Evolutionary conservation across 2,113 vertebrate species (phyloP).

Genomic region (Connochaetes taurinus): DNA sequence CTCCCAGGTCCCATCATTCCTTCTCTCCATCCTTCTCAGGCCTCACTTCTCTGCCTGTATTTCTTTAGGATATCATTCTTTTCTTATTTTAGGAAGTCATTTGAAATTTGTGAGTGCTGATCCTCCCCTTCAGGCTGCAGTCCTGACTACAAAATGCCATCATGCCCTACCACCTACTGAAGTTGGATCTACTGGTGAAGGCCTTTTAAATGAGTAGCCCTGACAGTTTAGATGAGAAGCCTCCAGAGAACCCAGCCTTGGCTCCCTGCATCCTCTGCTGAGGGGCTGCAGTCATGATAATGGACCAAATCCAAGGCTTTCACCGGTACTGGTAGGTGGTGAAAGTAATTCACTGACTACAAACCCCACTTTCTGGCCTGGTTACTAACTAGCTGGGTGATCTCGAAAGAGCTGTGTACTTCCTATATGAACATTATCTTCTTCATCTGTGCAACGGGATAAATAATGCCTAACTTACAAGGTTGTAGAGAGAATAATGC

Average conservation of each 20-base stretch:
- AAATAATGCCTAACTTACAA: neutral
- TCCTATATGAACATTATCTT: neutral
- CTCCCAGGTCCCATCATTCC: fast-evolving
- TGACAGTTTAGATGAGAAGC: too few relatives aligned
- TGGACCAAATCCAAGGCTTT: neutral
- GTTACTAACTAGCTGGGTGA: neutral
- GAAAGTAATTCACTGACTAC: neutral
- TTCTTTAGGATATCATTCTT: neutral
- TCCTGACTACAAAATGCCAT: neutral
- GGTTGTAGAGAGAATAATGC: neutral
- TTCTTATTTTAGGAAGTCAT: neutral
- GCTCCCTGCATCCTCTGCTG: neutral
- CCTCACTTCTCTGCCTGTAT: neutral
- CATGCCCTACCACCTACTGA: neutral
- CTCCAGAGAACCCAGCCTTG: neutral
- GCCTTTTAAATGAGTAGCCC: neutral
- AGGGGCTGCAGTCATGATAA: neutral
- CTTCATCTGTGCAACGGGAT: neutral
- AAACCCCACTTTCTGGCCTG: neutral
- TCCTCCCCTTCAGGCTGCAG: neutral
- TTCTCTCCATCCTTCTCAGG: neutral
- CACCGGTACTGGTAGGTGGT: neutral
- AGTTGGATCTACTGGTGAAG: neutral
- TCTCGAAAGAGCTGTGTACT: neutral
- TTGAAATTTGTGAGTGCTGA: neutral